These are phyloP conservation scores for Drosophila murphyi DNA, from an alignment of 1,140 invertebrate genomes.

Conservation along the genomic window DNA sequence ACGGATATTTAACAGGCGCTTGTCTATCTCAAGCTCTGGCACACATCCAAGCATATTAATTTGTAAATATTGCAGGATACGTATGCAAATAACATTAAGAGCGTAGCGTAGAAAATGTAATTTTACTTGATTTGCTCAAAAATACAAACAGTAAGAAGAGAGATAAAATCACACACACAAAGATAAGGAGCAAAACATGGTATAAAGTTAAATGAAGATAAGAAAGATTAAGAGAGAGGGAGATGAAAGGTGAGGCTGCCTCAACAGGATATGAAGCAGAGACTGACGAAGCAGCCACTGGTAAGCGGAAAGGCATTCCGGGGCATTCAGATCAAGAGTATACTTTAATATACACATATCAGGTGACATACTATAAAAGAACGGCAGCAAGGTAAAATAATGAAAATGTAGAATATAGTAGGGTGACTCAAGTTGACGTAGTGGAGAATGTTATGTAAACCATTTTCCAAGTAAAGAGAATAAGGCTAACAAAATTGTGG, in stretches of 20 bases:
- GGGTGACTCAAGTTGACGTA: slow-evolving; percentile 7
- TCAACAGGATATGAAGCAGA: slow-evolving; percentile 51
- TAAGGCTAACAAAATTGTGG: background rate
- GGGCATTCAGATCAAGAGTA: slow-evolving; percentile 51
- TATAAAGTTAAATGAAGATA: slow-evolving; percentile 77
- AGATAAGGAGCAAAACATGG: slow-evolving; percentile 67
- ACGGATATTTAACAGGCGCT: slow-evolving; percentile 35
- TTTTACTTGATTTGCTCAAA: slow-evolving; percentile 82
- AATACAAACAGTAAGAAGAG: slow-evolving; percentile 62
- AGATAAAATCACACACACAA: slow-evolving; percentile 21
- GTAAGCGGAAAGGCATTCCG: slow-evolving; percentile 47
- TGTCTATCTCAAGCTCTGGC: slow-evolving; percentile 22
- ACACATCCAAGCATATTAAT: slow-evolving; percentile 53
- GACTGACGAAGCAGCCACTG: slow-evolving; percentile 10
- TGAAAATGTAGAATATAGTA: slow-evolving; percentile 1
- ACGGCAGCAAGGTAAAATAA: background rate
- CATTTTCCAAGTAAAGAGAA: background rate
- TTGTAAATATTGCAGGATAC: slow-evolving; percentile 81
- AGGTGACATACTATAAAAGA: slow-evolving; percentile 27
- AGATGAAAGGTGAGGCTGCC: slow-evolving; percentile 41
- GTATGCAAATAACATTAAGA: slow-evolving; percentile 82
- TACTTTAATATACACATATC: slow-evolving; percentile 57
- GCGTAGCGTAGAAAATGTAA: slow-evolving; percentile 76
- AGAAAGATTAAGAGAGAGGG: slow-evolving; percentile 33
- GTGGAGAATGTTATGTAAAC: background rate